Evolutionary conservation across 2,888 invertebrate species (phyloP), one percentile per base, ranked within the genome.

Genomic region (Tipula vernalis): DNA sequence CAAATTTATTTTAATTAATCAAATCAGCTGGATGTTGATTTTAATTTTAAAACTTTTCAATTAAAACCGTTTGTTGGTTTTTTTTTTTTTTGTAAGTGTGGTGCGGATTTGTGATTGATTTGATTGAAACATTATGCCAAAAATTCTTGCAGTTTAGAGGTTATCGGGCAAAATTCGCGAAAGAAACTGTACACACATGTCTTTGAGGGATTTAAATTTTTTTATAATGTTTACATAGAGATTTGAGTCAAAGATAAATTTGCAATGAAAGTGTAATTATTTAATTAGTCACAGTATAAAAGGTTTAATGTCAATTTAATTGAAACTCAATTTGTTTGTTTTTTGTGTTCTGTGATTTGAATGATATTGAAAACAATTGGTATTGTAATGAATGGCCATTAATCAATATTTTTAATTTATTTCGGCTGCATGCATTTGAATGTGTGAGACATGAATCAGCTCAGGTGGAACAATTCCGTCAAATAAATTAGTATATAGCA

Each of bases 331-430:
- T 18, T 3, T 15, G 8, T 57, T 15, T 57, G 28, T n/a, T 57
- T 51, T 18, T 15, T 71, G 18, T 28, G 71, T 71, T 10, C n/a
- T 71, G 28, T 28, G 71, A 71, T 71, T 71, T 71, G 71, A 71
- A 71, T 71, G 71, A 71, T 71, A 71, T 71, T 71, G 71, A 71
- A 71, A 71, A 71, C 71, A 71, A 71, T 71, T 71, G 71, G 71
- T 71, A 71, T 71, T 71, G 28, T 71, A 28, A 28, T 71, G 28
- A 10, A 71, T 71, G 71, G 18, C 28, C 71, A 71, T 71, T 71
- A 71, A 71, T 71, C 71, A 71, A 71, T 71, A 71, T 71, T 28
- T 28, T 71, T 28, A 71, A 71, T 10, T 71, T 57, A 57, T 15
- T 57, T 51, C 15, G 51, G 51, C 15, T 18, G 15, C 5, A 5